Base-by-base conservation (phyloP, 2,797 vertebrate genomes). In the Lutjanus argentimaculatus region DNA sequence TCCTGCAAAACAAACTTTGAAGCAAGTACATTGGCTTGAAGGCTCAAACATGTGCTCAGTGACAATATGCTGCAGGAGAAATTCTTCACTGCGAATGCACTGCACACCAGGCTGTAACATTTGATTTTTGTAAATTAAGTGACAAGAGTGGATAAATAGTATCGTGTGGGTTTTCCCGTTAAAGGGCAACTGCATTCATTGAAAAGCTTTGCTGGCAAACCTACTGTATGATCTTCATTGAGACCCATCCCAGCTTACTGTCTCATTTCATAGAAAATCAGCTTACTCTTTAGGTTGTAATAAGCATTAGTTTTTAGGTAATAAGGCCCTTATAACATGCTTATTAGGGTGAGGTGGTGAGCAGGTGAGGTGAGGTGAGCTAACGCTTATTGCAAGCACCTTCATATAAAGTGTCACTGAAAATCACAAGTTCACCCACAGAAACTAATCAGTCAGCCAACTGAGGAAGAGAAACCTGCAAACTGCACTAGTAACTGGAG, bases 101-200 rank as follows among this genome's bases (percentile, higher is more conserved):
- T 75, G 2, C 17, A 52, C 25, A 56, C 10, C 12, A 2, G 55
- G 9, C 46, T 71, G 36, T 17, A 4, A 58, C 11, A 49, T 30
- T 67, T 77, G 2, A 82, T 52, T 71, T 42, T 64, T n/a, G 22
- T 80, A 52, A 72, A 58, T 64, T 57, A 70, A 25, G 43, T 67
- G n/a, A 8, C 43, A 67, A 48, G 56, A 45, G 19, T 55, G n/a
- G 19, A 71, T 80, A 52, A 14, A 51, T 65, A 56, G 16, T 46
- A 46, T 66, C 16, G 45, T 66, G 16, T 56, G 15, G 1, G 25
- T 53, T 67, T 45, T 19, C 36, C 36, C 65, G 3, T 21, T 72
- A 68, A 70, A 75, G 61, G 45, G 25, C 58, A 75, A 12, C 4
- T 11, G 16, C 65, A 58, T 45, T 73, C 9, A 62, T 77, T 57